These are phyloP conservation scores for Plemyria rubiginata DNA, from an alignment of 2,888 invertebrate species.

Conservation along the genomic window DNA sequence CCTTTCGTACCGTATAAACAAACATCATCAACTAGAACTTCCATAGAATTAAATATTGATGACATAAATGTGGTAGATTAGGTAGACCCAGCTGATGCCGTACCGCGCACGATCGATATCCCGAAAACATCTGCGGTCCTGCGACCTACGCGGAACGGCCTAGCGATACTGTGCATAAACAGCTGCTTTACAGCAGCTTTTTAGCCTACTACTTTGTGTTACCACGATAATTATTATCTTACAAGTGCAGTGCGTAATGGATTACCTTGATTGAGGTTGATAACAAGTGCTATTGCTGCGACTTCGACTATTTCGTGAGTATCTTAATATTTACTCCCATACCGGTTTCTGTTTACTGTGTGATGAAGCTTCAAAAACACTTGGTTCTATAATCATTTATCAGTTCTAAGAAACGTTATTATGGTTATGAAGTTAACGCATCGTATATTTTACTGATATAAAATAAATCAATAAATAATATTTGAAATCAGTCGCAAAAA, in stretches of 20 bases:
- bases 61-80: conserved; percentile 41
- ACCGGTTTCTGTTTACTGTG: conserved; percentile 51
- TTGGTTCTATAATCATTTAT: conserved; percentile 26
- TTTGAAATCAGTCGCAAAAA: background rate
- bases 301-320: conserved; percentile 62
- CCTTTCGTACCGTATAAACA: conserved; percentile 55
- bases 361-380: conserved; percentile 31
- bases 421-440: background rate
- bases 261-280: conserved; percentile 67
- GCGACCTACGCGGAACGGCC: conserved; percentile 57
- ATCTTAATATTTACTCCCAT: conserved; percentile 53
- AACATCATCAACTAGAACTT: conserved; percentile 54
- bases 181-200: conserved; percentile 61
- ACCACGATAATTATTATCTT: conserved; percentile 59
- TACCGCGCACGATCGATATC: conserved; percentile 69
- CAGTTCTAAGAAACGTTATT: conserved; percentile 21
- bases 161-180: conserved; percentile 70
- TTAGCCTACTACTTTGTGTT: conserved; percentile 35
- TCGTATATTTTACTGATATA: background rate
- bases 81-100: conserved; percentile 47
- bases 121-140: conserved; percentile 61
- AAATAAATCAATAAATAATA: background rate
- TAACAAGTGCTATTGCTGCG: conserved; percentile 60
- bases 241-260: conserved; percentile 73
- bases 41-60: conserved; percentile 38